Conservation (phyloP, 2,797 vertebrate species). For the Tolypeutes matacus region DNA sequence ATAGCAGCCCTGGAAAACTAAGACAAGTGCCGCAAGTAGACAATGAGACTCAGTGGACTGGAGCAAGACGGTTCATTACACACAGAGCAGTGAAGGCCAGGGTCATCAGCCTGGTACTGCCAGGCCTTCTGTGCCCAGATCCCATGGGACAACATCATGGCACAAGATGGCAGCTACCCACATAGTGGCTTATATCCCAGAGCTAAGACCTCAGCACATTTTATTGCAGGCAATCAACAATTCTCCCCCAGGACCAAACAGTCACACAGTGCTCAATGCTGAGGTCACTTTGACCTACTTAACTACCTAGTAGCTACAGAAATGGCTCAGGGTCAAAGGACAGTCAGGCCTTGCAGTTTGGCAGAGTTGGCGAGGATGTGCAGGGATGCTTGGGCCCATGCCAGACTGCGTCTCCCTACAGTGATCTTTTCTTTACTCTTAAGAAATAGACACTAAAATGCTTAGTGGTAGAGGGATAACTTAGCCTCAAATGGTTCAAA, state of each 20-base stretch:
- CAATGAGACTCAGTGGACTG: too few species aligned
- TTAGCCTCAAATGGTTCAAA: not conserved
- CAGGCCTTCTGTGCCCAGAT: not conserved
- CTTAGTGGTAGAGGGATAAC: not conserved
- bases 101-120: not conserved
- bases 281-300: not conserved
- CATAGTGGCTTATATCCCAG: not conserved
- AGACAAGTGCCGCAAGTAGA: not conserved
- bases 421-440: not conserved
- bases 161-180: not conserved
- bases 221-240: not conserved
- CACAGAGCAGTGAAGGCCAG: not conserved
- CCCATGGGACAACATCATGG: rapidly evolving
- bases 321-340: not conserved
- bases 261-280: not conserved
- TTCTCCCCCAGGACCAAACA: not conserved
- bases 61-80: not conserved
- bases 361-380: not conserved
- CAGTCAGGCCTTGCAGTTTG: not conserved
- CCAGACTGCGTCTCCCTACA: not conserved
- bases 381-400: not conserved
- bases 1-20: too few species aligned
- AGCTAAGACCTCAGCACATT: not conserved
- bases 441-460: not conserved
- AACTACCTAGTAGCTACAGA: not conserved